Evolutionary conservation across 2,888 invertebrate species (phyloP), one percentile per base, ranked within the genome.

Genomic region (Zele albiditarsus): DNA sequence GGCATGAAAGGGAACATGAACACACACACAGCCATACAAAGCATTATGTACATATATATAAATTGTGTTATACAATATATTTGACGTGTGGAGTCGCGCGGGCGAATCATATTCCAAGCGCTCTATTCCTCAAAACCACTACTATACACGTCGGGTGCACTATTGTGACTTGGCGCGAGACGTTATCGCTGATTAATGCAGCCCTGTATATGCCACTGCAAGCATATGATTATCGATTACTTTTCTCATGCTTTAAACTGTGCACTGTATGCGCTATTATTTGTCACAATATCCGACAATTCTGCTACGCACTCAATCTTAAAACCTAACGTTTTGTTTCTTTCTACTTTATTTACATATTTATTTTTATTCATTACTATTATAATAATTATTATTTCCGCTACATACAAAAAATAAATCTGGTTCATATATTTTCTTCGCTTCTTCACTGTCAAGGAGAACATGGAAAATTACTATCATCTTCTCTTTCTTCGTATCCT

Each of bases 121-220:
- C n/a, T 46, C 46, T 57, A 20, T 60, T 73, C 33, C 73, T 73
- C 66, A 31, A 73, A 53, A 73, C 72, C 66, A 67, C 67, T 68
- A 62, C n/a, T n/a, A n/a, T n/a, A n/a, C 68, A 68, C 58, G 67
- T 70, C 63, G 20, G 20, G 68, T 49, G 67, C 49, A 49, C 69
- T 69, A 74, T 74, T 74, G 74, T 66, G 42, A 63, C 42, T 70
- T 67, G 62, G 74, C 38, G 74, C 60, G 46, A 74, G 70, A 74
- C 74, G 74, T 74, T 70, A 74, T 74, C 74, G 57, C 74, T 74
- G 74, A 74, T 74, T 74, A 74, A 74, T 74, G 74, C 65, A 63
- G 65, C 70, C 53, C 57, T 53, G 63, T 74, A 65, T 53, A 53
- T 70, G 53, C 66, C 57, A 23, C 27, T 31, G 31, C 20, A 28